These are phyloP conservation scores for Zosterops japonicus DNA, from an alignment of 2,113 vertebrate genomes.

Conservation along the genomic window DNA sequence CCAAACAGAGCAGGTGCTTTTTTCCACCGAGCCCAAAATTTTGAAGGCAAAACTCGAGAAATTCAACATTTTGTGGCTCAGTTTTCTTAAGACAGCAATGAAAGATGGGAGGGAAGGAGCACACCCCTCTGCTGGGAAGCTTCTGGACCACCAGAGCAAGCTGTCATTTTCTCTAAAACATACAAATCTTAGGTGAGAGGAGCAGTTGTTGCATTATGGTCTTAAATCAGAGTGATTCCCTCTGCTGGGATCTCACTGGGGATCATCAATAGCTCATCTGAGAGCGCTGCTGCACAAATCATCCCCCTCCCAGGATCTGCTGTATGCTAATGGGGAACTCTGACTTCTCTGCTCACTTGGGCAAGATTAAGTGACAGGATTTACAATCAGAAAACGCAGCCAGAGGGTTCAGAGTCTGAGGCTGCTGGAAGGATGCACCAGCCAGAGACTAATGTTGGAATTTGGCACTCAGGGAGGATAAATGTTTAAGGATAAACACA, in stretches of 20 bases:
- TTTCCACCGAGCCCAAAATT: not conserved
- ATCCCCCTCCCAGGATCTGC: not conserved
- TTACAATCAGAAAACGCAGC: not conserved
- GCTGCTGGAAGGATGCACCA: not conserved
- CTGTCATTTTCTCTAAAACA: not conserved
- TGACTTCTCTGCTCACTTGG: not conserved
- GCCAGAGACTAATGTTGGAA: not conserved
- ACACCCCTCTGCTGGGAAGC: not conserved
- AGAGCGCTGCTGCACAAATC: not conserved
- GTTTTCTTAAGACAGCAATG: not conserved
- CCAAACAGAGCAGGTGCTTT: not conserved
- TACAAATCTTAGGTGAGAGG: not conserved
- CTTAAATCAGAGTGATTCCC: not conserved
- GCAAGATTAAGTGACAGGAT: not conserved
- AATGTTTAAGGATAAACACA: not conserved
- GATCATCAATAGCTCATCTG: slow-evolving; percentile 6
- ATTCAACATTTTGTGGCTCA: not conserved
- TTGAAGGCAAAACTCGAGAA: not conserved
- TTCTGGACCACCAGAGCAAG: not conserved
- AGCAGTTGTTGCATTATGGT: not conserved
- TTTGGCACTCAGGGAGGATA: not conserved
- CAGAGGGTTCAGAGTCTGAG: not conserved
- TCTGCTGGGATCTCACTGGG: slow-evolving; percentile 1
- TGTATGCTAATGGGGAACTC: not conserved
- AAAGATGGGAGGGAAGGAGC: not conserved